phyloP scores from a whole-genome alignment of 2,797 vertebrate species.

The Dipus sagitta region DNA sequence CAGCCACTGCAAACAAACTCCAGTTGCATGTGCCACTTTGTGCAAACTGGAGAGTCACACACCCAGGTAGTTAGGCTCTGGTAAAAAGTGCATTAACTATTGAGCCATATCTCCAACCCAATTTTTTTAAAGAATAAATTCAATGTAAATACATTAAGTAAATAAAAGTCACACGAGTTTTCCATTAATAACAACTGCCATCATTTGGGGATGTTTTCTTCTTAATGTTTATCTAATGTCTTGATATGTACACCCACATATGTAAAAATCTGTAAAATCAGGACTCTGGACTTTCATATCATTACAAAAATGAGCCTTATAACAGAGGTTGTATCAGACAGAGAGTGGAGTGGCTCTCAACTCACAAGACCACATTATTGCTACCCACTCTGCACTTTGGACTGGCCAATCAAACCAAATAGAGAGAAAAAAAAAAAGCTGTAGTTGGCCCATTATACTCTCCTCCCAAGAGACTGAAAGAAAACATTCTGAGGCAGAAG shows the following conservation, averaged over 20 bases:
- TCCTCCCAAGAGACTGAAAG: background rate
- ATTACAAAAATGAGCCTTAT: constrained; percentile 25
- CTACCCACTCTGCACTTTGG: background rate
- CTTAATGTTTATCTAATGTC: background rate
- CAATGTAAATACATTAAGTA: background rate
- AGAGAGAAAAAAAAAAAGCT: background rate
- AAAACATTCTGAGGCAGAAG: no score
- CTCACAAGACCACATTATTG: background rate
- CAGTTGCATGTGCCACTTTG: no score
- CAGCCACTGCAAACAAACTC: no score
- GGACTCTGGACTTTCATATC: background rate
- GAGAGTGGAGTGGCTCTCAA: background rate
- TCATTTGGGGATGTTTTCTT: constrained; percentile 46
- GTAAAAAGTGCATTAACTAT: no score
- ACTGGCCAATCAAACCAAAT: background rate
- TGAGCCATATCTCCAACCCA: no score
- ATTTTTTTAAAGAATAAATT: constrained; percentile 11
- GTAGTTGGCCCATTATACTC: background rate
- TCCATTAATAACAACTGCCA: background rate
- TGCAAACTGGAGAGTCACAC: no score
- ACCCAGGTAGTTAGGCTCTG: no score
- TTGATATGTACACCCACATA: background rate
- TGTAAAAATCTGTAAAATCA: background rate
- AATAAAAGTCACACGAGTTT: constrained; percentile 27
- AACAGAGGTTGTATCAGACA: background rate